phyloP scores from a whole-genome alignment of 2,888 invertebrate genomes.

The Holacanthella duospinosa region DNA sequence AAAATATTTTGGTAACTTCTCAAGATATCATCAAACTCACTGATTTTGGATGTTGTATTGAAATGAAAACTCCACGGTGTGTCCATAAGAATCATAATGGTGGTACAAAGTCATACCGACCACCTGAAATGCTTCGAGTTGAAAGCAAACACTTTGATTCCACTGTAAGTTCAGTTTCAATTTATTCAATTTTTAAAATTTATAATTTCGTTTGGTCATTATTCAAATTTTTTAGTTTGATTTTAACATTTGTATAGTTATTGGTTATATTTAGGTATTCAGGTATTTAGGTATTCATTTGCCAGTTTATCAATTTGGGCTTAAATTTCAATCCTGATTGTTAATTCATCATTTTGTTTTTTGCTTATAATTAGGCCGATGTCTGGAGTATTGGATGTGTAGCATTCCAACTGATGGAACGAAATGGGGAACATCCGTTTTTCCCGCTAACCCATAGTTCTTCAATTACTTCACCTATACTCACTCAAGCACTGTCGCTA shows the following conservation, averaged over 20 bases:
- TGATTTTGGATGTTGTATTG: conserved; percentile 11
- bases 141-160: conserved; percentile 8
- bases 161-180: conserved; percentile 11
- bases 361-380: too few species aligned
- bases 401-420: background rate
- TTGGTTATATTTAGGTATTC: too few species aligned
- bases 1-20: conserved; percentile 6
- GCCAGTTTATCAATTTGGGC: too few species aligned
- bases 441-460: background rate
- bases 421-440: background rate
- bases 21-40: conserved; percentile 7
- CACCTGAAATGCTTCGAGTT: conserved; percentile 5
- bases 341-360: too few species aligned
- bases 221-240: background rate
- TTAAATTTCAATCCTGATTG: too few species aligned
- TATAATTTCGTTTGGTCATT: background rate
- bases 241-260: too few species aligned
- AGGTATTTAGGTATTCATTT: too few species aligned
- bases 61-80: conserved; percentile 5
- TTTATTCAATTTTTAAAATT: too few species aligned
- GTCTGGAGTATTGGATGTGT: background rate
- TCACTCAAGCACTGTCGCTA: background rate
- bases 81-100: background rate
- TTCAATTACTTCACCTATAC: background rate
- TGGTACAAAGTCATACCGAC: conserved; percentile 8